Base-by-base conservation (phyloP, 2,888 invertebrate species). In the Mythimna albipuncta region DNA sequence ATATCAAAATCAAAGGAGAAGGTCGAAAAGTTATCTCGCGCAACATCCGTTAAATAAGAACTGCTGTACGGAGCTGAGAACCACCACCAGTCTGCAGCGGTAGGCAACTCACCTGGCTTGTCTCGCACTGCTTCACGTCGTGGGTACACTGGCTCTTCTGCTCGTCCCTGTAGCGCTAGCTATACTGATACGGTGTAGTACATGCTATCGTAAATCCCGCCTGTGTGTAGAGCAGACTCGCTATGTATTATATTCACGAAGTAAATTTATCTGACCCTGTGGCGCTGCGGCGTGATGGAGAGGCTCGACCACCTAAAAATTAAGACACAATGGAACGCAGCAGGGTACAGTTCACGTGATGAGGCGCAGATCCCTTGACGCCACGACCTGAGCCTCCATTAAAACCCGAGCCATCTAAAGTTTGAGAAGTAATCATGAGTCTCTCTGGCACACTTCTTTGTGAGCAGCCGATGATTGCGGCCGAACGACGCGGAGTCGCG, bases 361-460 rank as follows among this genome's bases (percentile, higher is more conserved):
- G 68, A 69, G 78, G 65, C 63, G 64, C 82, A 77, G 78, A 79
- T 83, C 79, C n/a, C 21, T 38, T 47, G 57, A 75, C 71, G 79
- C 7, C 41, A 68, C 66, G 1, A 52, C 50, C 7, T n/a, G 73
- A 72, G 73, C 54, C 9, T 80, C 83, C 83, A 82, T 85, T 85
- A 82, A 85, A 86, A 85, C 79, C 68, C 68, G 57, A 76, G 73
- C 78, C 79, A 84, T 80, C 74, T 75, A 72, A 82, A 84, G 73
- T 84, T 84, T 44, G 62, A 13, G 54, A 69, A 78, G 69, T 65
- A 77, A 71, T 72, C 62, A 52, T 11, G 58, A 77, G 68, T 77
- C 59, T n/a, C 64, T 47, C 69, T 59, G 63, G 44, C 64, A 52
- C 65, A 65, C 58, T 72, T 77, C 68, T 71, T 77, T 76, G 62